These are phyloP conservation scores for Actinopyga echinites DNA, from an alignment of 53 echinoderm and acorn worm genomes.

Conservation along the genomic window DNA sequence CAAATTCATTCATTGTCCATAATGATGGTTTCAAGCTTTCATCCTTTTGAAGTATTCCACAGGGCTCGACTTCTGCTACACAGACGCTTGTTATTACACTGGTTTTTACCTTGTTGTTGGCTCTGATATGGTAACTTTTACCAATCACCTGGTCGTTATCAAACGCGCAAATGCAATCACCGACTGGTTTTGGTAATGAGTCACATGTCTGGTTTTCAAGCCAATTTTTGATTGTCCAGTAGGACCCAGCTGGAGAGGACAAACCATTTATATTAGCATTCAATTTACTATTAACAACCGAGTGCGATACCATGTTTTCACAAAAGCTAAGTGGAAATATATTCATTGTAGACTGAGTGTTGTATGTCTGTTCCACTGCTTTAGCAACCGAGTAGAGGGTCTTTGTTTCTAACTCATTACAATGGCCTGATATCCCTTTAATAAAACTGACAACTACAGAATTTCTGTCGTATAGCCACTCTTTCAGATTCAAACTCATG, in stretches of 20 bases:
- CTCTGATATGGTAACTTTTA: no score
- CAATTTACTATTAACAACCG: not conserved
- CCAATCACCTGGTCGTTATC: no score
- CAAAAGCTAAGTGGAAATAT: not conserved
- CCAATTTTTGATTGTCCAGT: not conserved
- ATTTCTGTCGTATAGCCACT: not conserved
- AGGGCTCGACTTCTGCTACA: not conserved
- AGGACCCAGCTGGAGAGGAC: no score
- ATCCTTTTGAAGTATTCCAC: not conserved
- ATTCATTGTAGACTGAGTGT: not conserved
- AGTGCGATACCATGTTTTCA: not conserved
- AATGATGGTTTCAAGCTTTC: not conserved
- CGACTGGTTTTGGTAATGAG: not conserved
- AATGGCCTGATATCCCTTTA: not conserved
- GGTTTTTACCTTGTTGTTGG: no score
- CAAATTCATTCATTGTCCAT: not conserved
- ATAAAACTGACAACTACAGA: not conserved
- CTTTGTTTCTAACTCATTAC: not conserved
- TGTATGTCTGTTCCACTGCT: conserved; percentile 1
- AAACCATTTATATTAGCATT: no score
- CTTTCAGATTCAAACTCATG: not conserved
- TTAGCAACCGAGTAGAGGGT: not conserved
- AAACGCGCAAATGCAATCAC: conserved; percentile 6
- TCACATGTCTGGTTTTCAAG: not conserved
- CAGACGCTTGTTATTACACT: not conserved